phyloP scores from a whole-genome alignment of 2,888 invertebrate species.

The Pteria penguin region DNA sequence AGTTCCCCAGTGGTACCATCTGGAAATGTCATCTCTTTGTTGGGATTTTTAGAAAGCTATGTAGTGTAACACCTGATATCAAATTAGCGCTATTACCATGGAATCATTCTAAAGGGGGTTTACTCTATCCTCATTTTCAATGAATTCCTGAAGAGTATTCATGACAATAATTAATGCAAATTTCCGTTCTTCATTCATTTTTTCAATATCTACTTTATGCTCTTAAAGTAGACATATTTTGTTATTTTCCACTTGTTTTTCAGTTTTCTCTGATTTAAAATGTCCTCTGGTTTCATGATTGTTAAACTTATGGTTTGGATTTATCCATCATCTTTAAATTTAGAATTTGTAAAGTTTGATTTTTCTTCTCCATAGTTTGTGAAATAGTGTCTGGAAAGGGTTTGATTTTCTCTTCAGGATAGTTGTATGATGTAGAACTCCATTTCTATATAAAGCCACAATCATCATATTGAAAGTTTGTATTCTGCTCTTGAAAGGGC shows the following conservation, averaged over 20 bases:
- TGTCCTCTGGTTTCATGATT: no score
- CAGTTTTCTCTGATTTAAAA: no score
- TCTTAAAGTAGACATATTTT: no score
- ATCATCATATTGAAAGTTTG: no score
- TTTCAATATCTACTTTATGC: constrained; percentile 35
- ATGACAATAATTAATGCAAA: constrained; percentile 53
- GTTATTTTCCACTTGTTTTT: no score
- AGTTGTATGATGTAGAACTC: background rate
- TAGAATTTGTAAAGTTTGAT: background rate
- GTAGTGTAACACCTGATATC: constrained; percentile 47
- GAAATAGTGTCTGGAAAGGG: background rate
- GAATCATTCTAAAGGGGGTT: constrained; percentile 48
- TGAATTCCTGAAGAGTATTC: constrained; percentile 32
- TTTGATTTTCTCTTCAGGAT: background rate
- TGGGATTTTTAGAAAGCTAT: no score
- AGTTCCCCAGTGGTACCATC: constrained; percentile 43
- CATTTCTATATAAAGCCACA: background rate
- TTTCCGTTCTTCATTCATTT: constrained; percentile 49
- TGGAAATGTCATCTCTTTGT: constrained; percentile 53
- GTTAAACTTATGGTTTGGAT: no score
- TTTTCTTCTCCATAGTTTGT: background rate
- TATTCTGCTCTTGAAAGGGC: constrained; percentile 52
- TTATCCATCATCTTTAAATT: no score
- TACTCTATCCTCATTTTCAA: constrained; percentile 8
- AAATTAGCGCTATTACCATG: constrained; percentile 57